These are phyloP conservation scores for Clytia hemisphaerica DNA, from an alignment of 30 jellyfish, hydroid and myxozoan species.

Conservation along the genomic window DNA sequence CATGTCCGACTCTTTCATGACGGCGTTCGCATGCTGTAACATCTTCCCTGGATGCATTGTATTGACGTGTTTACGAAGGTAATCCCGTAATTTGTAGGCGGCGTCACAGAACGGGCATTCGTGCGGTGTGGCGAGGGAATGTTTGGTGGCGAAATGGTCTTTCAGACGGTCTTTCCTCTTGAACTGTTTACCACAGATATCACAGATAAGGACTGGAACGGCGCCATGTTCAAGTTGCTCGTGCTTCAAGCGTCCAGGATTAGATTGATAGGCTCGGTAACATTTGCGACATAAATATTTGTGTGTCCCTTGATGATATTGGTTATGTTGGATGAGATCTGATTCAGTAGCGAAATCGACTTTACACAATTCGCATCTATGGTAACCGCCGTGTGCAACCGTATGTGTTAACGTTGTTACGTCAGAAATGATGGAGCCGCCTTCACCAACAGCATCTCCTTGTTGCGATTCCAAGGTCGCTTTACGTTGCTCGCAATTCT, in stretches of 20 bases:
- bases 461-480: background rate
- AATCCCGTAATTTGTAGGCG: constrained; percentile 13
- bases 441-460: constrained; percentile 2
- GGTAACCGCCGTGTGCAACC: too few species aligned
- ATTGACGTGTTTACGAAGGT: constrained; percentile 19
- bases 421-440: too few species aligned
- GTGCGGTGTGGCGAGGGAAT: constrained; percentile 16
- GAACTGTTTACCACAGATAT: constrained; percentile 15
- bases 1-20: background rate
- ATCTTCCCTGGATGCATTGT: constrained; percentile 9
- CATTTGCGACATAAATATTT: constrained; percentile 9
- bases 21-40: background rate
- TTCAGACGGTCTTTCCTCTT: constrained; percentile 13
- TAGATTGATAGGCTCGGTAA: constrained; percentile 13
- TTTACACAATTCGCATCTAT: background rate
- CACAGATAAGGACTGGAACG: constrained; percentile 3
- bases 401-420: too few species aligned
- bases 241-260: constrained; percentile 15
- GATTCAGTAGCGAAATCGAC: constrained; percentile 15
- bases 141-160: constrained; percentile 18
- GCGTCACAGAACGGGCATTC: constrained; percentile 13
- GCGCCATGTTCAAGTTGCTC: constrained; percentile 23
- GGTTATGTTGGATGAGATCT: constrained; percentile 13
- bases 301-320: constrained; percentile 16
- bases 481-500: background rate